phyloP scores from a whole-genome alignment of 2,888 invertebrate genomes.

The Megalurothrips usitatus region DNA sequence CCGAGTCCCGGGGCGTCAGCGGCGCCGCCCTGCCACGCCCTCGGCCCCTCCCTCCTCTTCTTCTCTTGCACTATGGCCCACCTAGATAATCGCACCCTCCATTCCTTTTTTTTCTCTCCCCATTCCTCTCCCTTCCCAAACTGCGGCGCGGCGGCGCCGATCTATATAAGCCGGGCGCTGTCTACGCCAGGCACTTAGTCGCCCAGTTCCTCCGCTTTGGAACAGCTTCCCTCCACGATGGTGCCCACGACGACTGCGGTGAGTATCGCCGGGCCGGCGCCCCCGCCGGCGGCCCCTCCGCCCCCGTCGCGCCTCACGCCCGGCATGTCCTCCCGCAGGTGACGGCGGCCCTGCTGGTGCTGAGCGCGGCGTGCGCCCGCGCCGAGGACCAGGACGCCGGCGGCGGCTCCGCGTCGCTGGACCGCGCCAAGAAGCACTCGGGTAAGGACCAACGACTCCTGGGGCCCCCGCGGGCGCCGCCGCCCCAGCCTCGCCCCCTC shows the following conservation, averaged over 20 bases:
- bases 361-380: not conserved
- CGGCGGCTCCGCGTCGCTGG: not conserved
- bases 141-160: not conserved
- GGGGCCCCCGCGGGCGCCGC: not conserved
- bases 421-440: conserved; percentile 6
- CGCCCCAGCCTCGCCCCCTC: not conserved
- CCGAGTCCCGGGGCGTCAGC: not conserved
- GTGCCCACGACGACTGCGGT: conserved; percentile 18
- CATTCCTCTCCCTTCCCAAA: not conserved
- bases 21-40: not conserved
- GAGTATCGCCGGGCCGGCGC: not conserved
- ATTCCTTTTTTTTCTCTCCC: not conserved
- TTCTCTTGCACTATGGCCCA: conserved; percentile 8
- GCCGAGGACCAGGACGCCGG: not conserved
- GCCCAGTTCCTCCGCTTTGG: not conserved
- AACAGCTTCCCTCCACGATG: not conserved
- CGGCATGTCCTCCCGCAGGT: not conserved
- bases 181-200: conserved; percentile 7
- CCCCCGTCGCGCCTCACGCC: not conserved
- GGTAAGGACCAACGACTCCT: not conserved
- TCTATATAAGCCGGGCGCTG: conserved; percentile 3
- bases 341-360: not conserved
- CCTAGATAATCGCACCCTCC: conserved; percentile 6
- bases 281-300: not conserved
- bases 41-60: not conserved